These are phyloP conservation scores for Dendrolimus pini DNA, from an alignment of 2,888 invertebrate species.

Conservation along the genomic window DNA sequence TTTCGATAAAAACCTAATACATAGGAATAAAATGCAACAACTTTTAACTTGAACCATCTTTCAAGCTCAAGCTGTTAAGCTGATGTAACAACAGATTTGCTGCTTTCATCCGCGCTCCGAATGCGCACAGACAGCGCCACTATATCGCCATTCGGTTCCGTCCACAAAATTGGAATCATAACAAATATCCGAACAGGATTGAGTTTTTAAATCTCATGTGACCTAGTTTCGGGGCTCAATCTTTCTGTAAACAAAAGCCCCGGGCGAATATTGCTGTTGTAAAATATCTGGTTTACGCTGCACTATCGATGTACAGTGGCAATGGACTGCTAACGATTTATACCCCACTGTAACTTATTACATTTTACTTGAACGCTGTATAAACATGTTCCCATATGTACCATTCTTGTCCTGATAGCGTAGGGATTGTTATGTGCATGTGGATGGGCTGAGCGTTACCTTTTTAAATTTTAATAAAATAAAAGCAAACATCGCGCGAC, in stretches of 20 bases:
- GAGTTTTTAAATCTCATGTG: conserved; percentile 9
- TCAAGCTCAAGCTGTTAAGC: conserved; percentile 53
- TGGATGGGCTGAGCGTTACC: too few relatives aligned
- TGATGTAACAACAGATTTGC: conserved; percentile 71
- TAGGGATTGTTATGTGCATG: too few relatives aligned
- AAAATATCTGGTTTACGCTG: neutral
- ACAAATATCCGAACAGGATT: conserved; percentile 23
- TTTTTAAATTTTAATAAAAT: too few relatives aligned
- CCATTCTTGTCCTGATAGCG: too few relatives aligned
- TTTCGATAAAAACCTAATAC: too few relatives aligned
- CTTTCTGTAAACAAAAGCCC: conserved; percentile 5
- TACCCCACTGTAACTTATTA: too few relatives aligned
- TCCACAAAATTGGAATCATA: conserved; percentile 28
- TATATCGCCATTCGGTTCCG: conserved; percentile 17
- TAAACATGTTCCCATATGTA: too few relatives aligned
- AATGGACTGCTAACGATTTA: too few relatives aligned
- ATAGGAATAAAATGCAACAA: neutral
- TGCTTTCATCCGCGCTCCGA: conserved; percentile 39
- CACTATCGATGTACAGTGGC: too few relatives aligned
- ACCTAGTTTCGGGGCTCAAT: conserved; percentile 6
- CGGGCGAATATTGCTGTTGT: conserved; percentile 2
- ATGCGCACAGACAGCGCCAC: conserved; percentile 36
- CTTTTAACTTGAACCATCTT: conserved; percentile 24
- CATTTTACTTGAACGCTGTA: too few relatives aligned
- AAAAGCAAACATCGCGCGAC: too few relatives aligned